phyloP scores from a whole-genome alignment of 2,888 invertebrate species.

The Agrotis puta region DNA sequence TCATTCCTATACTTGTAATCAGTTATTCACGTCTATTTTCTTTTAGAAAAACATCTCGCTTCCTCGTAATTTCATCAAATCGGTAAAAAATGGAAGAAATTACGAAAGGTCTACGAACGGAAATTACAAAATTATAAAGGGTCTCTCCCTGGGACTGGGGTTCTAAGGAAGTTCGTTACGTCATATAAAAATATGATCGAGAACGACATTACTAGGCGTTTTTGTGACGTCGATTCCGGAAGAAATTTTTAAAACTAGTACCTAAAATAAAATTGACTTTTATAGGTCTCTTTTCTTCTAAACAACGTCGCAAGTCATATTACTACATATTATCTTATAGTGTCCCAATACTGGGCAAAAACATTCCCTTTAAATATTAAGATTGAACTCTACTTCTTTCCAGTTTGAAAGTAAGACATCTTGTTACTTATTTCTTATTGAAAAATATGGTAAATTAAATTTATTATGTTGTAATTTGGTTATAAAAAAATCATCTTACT shows the following conservation, averaged over 20 bases:
- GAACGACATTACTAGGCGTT: conserved; percentile 44
- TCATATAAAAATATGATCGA: conserved; percentile 56
- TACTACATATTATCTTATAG: too few species aligned
- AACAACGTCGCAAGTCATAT: too few species aligned
- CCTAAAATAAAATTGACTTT: conserved; percentile 13
- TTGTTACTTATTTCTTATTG: too few species aligned
- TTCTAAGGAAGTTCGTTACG: conserved; percentile 52
- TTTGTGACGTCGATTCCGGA: conserved; percentile 39
- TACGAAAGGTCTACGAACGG: conserved; percentile 57
- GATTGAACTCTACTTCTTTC: too few species aligned
- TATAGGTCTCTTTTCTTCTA: neutral
- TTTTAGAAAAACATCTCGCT: conserved; percentile 34
- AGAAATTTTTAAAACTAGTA: conserved; percentile 15
- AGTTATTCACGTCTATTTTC: conserved; percentile 27
- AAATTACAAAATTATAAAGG: conserved; percentile 60
- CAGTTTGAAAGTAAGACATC: too few species aligned
- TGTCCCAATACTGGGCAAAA: too few species aligned
- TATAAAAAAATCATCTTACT: too few species aligned
- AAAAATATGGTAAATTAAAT: too few species aligned
- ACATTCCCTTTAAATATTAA: too few species aligned
- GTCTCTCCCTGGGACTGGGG: conserved; percentile 23
- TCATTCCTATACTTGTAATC: conserved; percentile 25
- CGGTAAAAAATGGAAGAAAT: conserved; percentile 49
- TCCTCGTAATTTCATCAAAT: conserved; percentile 48
- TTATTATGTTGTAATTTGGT: too few species aligned